Conservation (phyloP, 2,888 invertebrate genomes). For the Leptinotarsa rubiginosa region DNA sequence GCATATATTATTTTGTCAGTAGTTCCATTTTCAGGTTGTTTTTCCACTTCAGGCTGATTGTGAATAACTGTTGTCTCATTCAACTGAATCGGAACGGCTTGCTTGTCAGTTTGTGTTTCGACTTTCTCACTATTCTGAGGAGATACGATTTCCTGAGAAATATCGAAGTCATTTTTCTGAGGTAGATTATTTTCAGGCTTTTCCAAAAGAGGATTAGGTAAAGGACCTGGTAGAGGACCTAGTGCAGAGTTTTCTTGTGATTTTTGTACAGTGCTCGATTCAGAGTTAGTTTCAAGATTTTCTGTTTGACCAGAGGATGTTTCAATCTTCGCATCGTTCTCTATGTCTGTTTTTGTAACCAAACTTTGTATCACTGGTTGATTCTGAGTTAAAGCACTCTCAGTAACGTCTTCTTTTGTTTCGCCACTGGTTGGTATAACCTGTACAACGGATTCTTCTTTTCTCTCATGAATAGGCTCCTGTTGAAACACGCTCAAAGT, state of each 20-base stretch:
- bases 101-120: not conserved
- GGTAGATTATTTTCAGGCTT: not conserved
- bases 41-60: conserved; percentile 2
- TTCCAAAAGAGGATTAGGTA: not conserved
- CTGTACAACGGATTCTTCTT: not conserved
- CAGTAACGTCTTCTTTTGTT: not conserved
- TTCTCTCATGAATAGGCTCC: not conserved
- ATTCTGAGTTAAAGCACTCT: not conserved
- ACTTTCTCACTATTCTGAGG: not conserved
- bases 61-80: conserved; percentile 26
- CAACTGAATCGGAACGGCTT: not conserved
- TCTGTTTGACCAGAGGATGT: not conserved
- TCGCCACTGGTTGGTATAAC: not conserved
- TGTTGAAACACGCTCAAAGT: not conserved
- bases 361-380: not conserved
- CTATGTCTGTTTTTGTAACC: not conserved
- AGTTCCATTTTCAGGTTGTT: conserved; percentile 6
- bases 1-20: conserved; percentile 5
- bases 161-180: not conserved
- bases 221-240: not conserved
- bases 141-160: not conserved
- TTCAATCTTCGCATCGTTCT: not conserved
- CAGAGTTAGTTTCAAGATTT: not conserved
- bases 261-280: not conserved
- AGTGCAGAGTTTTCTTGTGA: not conserved